A percentile compares a stretch with the other conserved stretches of the same genome.
phyloP scores from a whole-genome alignment of 1,140 invertebrate species.

The Drosophila sp. region DNA sequence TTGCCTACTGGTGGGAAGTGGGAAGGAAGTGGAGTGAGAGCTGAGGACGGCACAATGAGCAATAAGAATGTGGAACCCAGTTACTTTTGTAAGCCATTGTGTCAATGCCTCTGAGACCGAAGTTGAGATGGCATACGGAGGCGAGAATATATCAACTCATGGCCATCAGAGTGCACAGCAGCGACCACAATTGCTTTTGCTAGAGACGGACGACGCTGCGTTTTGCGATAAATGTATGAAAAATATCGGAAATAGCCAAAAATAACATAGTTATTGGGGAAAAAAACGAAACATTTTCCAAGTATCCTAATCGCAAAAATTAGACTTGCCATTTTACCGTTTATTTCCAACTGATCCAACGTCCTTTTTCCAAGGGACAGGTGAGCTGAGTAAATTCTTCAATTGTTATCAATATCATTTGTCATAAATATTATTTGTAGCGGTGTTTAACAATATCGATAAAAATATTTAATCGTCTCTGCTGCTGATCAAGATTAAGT shows the following conservation, averaged over 20 bases:
- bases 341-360: too few species aligned
- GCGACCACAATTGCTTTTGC: constrained; percentile 7
- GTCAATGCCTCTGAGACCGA: constrained; percentile 60
- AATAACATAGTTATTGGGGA: background rate
- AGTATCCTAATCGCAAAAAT: background rate
- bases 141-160: constrained; percentile 60
- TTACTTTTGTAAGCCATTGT: constrained; percentile 52
- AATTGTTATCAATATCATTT: too few species aligned
- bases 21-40: constrained; percentile 20
- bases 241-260: background rate
- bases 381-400: too few species aligned
- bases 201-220: background rate
- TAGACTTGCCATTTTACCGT: too few species aligned
- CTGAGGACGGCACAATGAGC: constrained; percentile 4
- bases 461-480: too few species aligned
- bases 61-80: constrained; percentile 32
- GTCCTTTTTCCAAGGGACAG: too few species aligned
- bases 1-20: background rate
- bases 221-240: background rate
- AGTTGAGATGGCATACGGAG: constrained; percentile 1
- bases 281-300: background rate
- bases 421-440: too few species aligned
- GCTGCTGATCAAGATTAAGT: too few species aligned
- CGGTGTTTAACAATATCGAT: too few species aligned
- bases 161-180: constrained; percentile 51